Conservation (phyloP, 2,113 vertebrate genomes). For the Grammomys dolichurus region DNA sequence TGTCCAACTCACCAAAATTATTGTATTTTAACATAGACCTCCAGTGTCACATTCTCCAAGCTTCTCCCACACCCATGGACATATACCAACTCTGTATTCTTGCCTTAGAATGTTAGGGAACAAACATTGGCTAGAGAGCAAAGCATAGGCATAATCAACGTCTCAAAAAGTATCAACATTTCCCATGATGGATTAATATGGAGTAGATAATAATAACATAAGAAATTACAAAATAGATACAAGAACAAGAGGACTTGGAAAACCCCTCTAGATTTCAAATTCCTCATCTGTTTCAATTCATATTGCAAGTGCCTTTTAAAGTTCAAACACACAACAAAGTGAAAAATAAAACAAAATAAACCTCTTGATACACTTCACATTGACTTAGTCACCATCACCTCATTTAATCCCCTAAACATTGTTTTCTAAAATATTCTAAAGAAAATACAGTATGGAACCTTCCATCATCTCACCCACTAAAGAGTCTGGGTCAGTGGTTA, state of each 20-base stretch:
- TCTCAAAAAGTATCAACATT: not conserved
- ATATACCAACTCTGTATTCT: not conserved
- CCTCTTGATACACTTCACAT: not conserved
- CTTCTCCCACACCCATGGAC: not conserved
- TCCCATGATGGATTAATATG: not conserved
- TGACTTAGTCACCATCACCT: not conserved
- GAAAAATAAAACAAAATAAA: constrained; percentile 8
- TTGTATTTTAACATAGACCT: not conserved
- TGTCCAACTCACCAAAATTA: not conserved
- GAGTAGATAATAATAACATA: not conserved
- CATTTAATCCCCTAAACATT: not conserved
- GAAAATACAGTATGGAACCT: constrained; percentile 26
- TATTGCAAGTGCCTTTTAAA: not conserved
- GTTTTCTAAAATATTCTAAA: constrained; percentile 17
- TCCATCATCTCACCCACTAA: not conserved
- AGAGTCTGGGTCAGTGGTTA: not conserved
- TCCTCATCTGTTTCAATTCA: not conserved
- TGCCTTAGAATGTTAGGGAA: not conserved
- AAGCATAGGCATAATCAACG: not conserved
- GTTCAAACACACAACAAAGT: not conserved
- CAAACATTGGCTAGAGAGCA: not conserved
- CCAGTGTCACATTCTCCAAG: not conserved
- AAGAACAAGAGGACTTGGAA: not conserved
- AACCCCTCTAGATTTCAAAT: not conserved
- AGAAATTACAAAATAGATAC: not conserved